Base-by-base conservation (phyloP, 2,888 invertebrate species). In the Agrochola macilenta region DNA sequence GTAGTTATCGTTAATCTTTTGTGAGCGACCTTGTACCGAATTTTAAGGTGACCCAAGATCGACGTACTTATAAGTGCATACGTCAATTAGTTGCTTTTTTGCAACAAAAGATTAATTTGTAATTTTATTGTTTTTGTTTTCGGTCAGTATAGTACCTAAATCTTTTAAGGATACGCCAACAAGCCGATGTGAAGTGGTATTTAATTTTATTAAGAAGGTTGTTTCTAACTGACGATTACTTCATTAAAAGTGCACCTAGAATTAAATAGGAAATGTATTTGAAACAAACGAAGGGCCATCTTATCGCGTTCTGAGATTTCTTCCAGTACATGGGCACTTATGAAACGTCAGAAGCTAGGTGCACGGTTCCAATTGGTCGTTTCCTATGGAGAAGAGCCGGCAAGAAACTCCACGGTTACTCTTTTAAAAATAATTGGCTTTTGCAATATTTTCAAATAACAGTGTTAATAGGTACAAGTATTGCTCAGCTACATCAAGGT, bases 1-100 rank as follows among this genome's bases (percentile, higher is more conserved):
- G 63, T 43, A 30, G 58, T 43, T 82, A 60, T 79, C 54, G 60
- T 75, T 68, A 39, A 57, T 79, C 14, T 35, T 68, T 63, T 75
- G 39, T 61, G 35, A 52, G 35, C 65, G 69, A 66, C 80, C 81
- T 80, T 76, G 79, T 49, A 14, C 17, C 8, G 54, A 30, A 14
- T 57, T 57, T 49, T 7, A 76, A 81, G 65, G 65, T 80, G 66
- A 76, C 69, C 46, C 23, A 61, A 76, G 54, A 43, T 35, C 65
- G 49, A 30, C 5, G 30, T n/a, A 14, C 26, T n/a, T 39, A 4
- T 46, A 76, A 35, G 52, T 66, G 43, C 20, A n/a, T 54, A 12
- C n/a, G 26, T 39, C 46, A 26, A 49, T 76, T 26, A 12, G 5
- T 14, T 46, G 46, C 8, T 23, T 35, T 49, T 61, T 52, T 20